Evolutionary conservation across 2,113 vertebrate genomes (phyloP).

Genomic region (Odontesthes bonariensis): DNA sequence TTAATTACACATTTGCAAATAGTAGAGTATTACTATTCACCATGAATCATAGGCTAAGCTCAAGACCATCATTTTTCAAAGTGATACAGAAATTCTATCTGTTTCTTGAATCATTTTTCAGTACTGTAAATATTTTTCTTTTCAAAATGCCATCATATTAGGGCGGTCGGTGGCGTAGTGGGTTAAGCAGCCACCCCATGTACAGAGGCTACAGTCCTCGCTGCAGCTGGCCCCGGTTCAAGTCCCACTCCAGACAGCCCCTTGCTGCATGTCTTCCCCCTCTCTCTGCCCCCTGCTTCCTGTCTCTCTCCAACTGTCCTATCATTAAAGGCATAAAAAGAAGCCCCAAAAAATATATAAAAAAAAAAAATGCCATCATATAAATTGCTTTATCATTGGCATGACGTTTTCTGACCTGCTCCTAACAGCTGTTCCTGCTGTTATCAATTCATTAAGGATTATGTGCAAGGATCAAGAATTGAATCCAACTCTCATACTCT

Average conservation of each 20-base stretch:
- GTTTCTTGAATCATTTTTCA: neutral
- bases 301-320: too few species aligned
- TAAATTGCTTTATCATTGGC: neutral
- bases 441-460: slow-evolving; percentile 7
- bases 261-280: too few species aligned
- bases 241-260: too few species aligned
- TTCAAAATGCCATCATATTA: neutral
- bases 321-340: too few species aligned
- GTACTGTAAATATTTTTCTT: neutral
- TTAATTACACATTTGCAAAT: slow-evolving; percentile 26
- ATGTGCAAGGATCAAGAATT: slow-evolving; percentile 2
- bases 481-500: slow-evolving; percentile 10
- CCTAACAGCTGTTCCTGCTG: slow-evolving; percentile 1
- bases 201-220: too few species aligned
- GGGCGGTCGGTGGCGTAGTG: too few species aligned
- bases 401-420: neutral
- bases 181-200: too few species aligned
- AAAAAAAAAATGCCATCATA: neutral
- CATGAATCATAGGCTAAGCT: slow-evolving; percentile 21
- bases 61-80: slow-evolving; percentile 19
- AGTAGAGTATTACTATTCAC: slow-evolving; percentile 13
- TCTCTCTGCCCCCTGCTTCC: too few species aligned
- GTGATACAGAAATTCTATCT: slow-evolving; percentile 10
- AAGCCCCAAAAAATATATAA: too few species aligned
- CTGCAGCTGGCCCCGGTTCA: too few species aligned